A percentile compares a stretch with the other conserved stretches of the same genome.
Conservation (phyloP, 2,113 vertebrate species). For the Ptyas mucosa region DNA sequence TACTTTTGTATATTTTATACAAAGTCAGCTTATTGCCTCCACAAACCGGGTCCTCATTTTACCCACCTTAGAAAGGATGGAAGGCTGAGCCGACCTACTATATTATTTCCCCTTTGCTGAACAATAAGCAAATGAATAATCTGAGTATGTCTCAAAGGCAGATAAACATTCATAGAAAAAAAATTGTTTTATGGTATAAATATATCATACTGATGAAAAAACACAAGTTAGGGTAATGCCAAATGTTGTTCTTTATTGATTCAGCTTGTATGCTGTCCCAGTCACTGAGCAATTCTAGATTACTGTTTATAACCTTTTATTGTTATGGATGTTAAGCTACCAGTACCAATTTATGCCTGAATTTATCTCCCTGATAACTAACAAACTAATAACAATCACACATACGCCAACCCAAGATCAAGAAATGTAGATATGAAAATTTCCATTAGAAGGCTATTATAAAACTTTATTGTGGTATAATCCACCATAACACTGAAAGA, state of each 20-base stretch:
- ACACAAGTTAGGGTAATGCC: conserved; percentile 21
- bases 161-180: conserved; percentile 43
- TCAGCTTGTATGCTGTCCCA: background rate
- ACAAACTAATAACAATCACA: conserved; percentile 25
- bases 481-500: conserved; percentile 47
- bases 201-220: conserved; percentile 45
- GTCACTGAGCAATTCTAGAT: background rate
- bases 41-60: too few species aligned
- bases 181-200: conserved; percentile 46
- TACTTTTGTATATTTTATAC: too few species aligned
- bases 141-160: conserved; percentile 18
- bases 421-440: conserved; percentile 3
- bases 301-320: background rate
- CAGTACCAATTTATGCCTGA: conserved; percentile 27
- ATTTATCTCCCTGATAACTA: background rate
- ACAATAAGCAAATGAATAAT: conserved; percentile 39
- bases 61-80: too few species aligned
- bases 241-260: background rate
- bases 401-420: background rate
- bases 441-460: conserved; percentile 48
- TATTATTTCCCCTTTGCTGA: conserved; percentile 25
- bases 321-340: background rate
- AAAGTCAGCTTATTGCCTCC: too few species aligned
- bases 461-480: conserved; percentile 66
- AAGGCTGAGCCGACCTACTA: too few species aligned